A percentile compares a stretch with the other conserved stretches of the same genome.
phyloP scores from a whole-genome alignment of 92 coral and sea anemone species.

The Epizoanthus ramosus region DNA sequence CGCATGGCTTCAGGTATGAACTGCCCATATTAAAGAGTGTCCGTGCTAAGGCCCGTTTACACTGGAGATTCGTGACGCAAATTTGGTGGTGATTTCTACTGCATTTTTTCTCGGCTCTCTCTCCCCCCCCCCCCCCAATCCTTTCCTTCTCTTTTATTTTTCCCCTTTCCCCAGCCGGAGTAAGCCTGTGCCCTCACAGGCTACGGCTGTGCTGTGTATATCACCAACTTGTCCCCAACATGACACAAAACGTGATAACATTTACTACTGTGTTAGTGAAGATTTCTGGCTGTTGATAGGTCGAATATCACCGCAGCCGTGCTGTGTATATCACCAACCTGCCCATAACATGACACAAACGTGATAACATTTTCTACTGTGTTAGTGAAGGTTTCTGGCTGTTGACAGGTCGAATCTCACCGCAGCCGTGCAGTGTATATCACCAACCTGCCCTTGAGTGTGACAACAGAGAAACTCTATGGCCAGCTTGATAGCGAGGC shows the following conservation, averaged over 20 bases:
- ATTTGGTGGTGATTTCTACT: too few species aligned
- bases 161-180: too few species aligned
- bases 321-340: conserved; percentile 64
- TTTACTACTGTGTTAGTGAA: too few species aligned
- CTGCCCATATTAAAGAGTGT: too few species aligned
- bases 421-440: conserved; percentile 60
- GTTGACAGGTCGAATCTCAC: conserved; percentile 47
- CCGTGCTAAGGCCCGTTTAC: background rate
- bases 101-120: too few species aligned
- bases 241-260: too few species aligned
- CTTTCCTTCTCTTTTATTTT: background rate
- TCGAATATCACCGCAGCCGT: background rate
- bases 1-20: conserved; percentile 64
- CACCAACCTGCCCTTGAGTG: conserved; percentile 70
- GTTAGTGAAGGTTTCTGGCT: background rate
- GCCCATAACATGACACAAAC: background rate
- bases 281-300: too few species aligned
- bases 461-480: conserved; percentile 66
- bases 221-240: conserved; percentile 52
- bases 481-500: conserved; percentile 70
- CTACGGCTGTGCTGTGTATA: conserved; percentile 52
- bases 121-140: background rate
- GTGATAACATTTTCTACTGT: background rate
- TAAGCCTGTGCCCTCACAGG: too few species aligned
- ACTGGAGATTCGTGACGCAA: too few species aligned